A percentile compares a stretch with the other conserved stretches of the same genome.
Evolutionary conservation across 2,888 invertebrate genomes (phyloP).

Genomic region (Ecliptopera silaceata): DNA sequence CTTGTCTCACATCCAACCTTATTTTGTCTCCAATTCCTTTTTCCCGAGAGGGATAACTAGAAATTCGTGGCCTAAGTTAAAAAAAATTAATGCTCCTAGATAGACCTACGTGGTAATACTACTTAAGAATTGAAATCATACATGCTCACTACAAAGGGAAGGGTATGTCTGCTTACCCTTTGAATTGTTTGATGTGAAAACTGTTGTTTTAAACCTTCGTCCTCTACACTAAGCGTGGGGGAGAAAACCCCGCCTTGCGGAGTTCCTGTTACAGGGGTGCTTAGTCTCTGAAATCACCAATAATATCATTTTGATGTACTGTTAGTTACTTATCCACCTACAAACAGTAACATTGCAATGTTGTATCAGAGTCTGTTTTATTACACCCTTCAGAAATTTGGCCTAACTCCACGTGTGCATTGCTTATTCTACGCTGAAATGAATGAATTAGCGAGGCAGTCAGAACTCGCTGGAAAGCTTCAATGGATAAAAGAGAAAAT

Average conservation of each 20-base stretch:
- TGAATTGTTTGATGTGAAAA: constrained; percentile 77
- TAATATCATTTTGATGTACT: constrained; percentile 19
- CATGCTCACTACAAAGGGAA: constrained; percentile 51
- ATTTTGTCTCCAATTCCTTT: constrained; percentile 80
- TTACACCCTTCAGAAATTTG: constrained; percentile 1
- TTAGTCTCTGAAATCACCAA: constrained; percentile 65
- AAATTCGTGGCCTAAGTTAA: constrained; percentile 75
- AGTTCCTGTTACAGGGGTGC: constrained; percentile 73
- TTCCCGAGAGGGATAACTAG: constrained; percentile 77
- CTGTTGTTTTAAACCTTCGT: constrained; percentile 77
- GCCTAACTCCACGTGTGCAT: constrained; percentile 7
- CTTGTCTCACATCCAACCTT: constrained; percentile 79
- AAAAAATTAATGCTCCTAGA: constrained; percentile 63
- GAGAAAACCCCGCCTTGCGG: constrained; percentile 75
- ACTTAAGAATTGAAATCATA: constrained; percentile 44
- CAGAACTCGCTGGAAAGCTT: constrained; percentile 4
- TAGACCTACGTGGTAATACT: constrained; percentile 51
- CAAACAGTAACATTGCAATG: neutral
- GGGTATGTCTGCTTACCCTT: constrained; percentile 68
- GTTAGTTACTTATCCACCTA: neutral
- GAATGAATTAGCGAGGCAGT: constrained; percentile 1
- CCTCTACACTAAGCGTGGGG: constrained; percentile 73
- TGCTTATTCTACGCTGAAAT: constrained; percentile 16
- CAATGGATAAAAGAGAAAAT: constrained; percentile 18
- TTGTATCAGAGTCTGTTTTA: neutral